These are phyloP conservation scores for Montipora foliosa DNA, from an alignment of 64 coral and sea anemone genomes.

Conservation along the genomic window DNA sequence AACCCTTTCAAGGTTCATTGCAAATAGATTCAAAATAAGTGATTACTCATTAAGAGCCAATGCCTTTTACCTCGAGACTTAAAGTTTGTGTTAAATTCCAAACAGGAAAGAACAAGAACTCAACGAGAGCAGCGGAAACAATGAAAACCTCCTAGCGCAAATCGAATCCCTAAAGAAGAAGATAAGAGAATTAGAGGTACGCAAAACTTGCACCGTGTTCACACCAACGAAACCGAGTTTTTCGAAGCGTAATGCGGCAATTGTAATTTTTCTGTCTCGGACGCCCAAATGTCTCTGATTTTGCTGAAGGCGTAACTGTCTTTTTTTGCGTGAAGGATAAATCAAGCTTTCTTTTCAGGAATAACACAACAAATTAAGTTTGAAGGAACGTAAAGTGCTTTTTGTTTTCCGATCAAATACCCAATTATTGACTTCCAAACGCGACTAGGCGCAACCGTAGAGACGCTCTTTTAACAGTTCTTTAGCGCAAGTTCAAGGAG, in stretches of 20 bases:
- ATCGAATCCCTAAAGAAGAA: conserved; percentile 93
- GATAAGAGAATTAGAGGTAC: conserved; percentile 95
- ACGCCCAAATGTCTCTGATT: not conserved
- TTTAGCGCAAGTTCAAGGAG: too few relatives aligned
- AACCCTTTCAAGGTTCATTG: too few relatives aligned
- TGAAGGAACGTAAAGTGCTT: not conserved
- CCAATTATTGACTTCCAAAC: not conserved
- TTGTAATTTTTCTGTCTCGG: not conserved
- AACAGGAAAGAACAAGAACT: conserved; percentile 74
- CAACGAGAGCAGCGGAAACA: conserved; percentile 54
- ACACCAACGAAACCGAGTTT: too few relatives aligned
- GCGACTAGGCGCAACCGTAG: not conserved
- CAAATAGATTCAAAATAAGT: too few relatives aligned
- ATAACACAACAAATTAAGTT: not conserved
- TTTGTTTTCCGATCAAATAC: not conserved
- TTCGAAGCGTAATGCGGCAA: conserved; percentile 13
- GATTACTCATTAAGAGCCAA: too few relatives aligned
- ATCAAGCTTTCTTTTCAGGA: not conserved
- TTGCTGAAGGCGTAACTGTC: not conserved
- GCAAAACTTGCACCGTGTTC: not conserved
- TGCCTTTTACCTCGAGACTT: too few relatives aligned
- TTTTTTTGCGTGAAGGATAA: not conserved
- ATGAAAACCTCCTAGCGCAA: conserved; percentile 82
- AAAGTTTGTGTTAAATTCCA: not conserved
- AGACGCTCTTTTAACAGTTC: too few relatives aligned